Evolutionary conservation across 2,888 invertebrate species (phyloP).

Genomic region (Zelleria hepariella): DNA sequence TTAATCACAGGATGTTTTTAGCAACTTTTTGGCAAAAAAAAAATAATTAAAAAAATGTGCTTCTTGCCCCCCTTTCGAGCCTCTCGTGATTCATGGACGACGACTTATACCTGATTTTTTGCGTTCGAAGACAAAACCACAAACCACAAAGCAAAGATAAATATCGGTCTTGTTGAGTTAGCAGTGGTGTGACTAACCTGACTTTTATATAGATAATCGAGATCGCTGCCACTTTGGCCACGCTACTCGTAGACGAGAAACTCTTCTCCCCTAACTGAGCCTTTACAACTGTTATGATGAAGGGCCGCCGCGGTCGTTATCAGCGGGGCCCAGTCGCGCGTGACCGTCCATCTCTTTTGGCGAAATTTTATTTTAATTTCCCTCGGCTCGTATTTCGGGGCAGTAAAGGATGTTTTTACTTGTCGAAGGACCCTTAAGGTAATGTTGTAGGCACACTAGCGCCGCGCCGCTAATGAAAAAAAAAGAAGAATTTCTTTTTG

Average conservation of each 20-base stretch:
- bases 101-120: no score
- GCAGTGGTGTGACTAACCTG: no score
- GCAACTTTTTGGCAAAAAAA: no score
- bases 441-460: slow-evolving; percentile 2
- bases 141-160: no score
- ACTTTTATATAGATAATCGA: no score
- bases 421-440: not conserved
- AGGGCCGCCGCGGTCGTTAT: slow-evolving; percentile 26
- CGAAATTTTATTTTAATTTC: not conserved
- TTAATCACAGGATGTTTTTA: no score
- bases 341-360: slow-evolving; percentile 56
- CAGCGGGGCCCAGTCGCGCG: slow-evolving; percentile 43
- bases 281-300: slow-evolving; percentile 22
- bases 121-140: no score
- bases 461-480: not conserved
- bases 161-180: no score
- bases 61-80: no score
- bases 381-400: slow-evolving; percentile 10
- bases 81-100: no score
- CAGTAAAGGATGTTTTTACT: not conserved
- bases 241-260: not conserved
- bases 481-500: no score
- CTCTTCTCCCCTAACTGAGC: slow-evolving; percentile 1
- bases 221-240: not conserved
- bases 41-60: no score